phyloP scores from a whole-genome alignment of 2,888 invertebrate genomes.

The Lamproptera curius region DNA sequence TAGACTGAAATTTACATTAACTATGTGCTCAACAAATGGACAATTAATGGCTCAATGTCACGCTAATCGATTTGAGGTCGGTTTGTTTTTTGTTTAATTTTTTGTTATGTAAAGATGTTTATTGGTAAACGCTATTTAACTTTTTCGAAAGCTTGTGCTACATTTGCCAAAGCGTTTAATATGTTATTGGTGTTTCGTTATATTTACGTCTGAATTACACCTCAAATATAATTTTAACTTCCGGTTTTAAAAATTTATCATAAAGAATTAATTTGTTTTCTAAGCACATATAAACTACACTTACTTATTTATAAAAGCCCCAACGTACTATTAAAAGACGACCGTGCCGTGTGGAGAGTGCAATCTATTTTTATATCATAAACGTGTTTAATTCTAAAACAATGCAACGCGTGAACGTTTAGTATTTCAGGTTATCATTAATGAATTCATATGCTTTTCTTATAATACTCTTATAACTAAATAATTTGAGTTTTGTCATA shows the following conservation, averaged over 20 bases:
- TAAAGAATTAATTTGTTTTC: no score
- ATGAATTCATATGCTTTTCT: no score
- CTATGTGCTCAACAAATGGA: not conserved
- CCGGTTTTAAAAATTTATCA: no score
- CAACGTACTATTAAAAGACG: not conserved
- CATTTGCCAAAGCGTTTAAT: not conserved
- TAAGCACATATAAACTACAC: no score
- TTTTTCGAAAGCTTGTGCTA: not conserved
- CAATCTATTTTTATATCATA: conserved; percentile 8
- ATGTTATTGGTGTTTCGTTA: not conserved
- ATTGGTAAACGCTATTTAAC: not conserved
- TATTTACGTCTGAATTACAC: not conserved
- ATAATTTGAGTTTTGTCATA: no score
- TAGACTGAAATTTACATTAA: not conserved
- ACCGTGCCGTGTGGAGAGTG: not conserved
- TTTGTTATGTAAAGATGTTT: not conserved
- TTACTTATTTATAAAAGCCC: conserved; percentile 2
- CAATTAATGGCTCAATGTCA: no score
- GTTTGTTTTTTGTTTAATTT: no score
- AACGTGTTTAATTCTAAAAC: conserved; percentile 7
- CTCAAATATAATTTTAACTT: no score
- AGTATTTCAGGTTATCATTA: no score
- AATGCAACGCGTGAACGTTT: not conserved
- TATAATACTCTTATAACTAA: no score
- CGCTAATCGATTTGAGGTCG: no score